phyloP scores from a whole-genome alignment of 2,797 vertebrate species.

The Myioborus melanocephalus region DNA sequence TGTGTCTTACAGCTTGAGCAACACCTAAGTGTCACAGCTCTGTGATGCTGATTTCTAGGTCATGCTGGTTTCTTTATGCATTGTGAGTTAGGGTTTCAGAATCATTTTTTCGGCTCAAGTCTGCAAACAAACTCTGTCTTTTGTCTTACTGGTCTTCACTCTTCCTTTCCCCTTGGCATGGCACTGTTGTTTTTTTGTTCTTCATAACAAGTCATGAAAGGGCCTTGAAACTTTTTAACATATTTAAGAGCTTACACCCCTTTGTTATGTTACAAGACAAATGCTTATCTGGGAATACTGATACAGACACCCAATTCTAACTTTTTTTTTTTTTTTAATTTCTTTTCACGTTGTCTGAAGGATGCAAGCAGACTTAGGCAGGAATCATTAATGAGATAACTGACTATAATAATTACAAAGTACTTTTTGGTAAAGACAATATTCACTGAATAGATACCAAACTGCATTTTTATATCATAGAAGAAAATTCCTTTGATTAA shows the following conservation, averaged over 20 bases:
- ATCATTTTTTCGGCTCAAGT: constrained; percentile 20
- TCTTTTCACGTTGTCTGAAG: not conserved
- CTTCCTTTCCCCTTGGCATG: not conserved
- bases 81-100: not conserved
- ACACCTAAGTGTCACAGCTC: constrained; percentile 23
- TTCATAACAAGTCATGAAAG: not conserved
- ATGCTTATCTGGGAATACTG: not conserved
- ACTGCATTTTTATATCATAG: not conserved
- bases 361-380: not conserved
- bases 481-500: not conserved
- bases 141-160: not conserved
- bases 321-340: not conserved
- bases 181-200: not conserved
- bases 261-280: not conserved
- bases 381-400: not conserved
- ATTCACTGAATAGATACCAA: not conserved
- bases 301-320: not conserved
- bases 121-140: constrained; percentile 47
- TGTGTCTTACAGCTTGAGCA: constrained; percentile 55
- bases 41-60: constrained; percentile 33
- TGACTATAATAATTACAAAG: not conserved
- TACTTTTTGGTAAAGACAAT: not conserved
- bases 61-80: constrained; percentile 35
- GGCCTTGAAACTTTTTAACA: not conserved
- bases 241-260: not conserved